These are phyloP conservation scores for Noturus placidus DNA, from an alignment of 2,113 vertebrate genomes.

Conservation along the genomic window DNA sequence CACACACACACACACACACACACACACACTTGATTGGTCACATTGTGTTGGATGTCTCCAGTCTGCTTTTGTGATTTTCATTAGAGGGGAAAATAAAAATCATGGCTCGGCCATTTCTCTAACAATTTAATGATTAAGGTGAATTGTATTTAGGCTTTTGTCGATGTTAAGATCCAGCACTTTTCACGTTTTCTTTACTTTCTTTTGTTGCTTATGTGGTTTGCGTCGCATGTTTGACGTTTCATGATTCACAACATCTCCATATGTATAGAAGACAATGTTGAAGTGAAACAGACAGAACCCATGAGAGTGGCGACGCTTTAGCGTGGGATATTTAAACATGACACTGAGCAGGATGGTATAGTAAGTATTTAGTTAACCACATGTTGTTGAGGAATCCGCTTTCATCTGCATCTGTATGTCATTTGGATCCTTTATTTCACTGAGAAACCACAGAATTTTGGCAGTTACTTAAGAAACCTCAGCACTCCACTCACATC, in stretches of 20 bases:
- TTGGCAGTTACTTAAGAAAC: background rate
- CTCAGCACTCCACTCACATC: background rate
- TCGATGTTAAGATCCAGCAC: background rate
- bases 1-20: background rate
- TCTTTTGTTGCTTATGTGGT: background rate
- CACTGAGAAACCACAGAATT: background rate
- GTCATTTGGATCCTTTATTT: background rate
- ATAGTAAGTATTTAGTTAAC: background rate
- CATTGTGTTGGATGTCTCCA: background rate
- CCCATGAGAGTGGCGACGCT: background rate
- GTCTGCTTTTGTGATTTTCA: background rate
- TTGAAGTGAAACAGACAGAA: background rate
- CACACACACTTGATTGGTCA: background rate
- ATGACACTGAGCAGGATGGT: background rate
- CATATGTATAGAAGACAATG: background rate
- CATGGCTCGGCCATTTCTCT: background rate
- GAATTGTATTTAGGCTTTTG: background rate
- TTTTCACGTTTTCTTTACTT: background rate
- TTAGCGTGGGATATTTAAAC: background rate
- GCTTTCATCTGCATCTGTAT: background rate
- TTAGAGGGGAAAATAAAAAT: background rate
- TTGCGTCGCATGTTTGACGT: background rate
- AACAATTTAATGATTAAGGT: background rate
- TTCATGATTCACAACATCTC: background rate
- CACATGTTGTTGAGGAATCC: background rate